A percentile compares a stretch with the other conserved stretches of the same genome.
These are phyloP conservation scores for Anolis apletophallus DNA, from an alignment of 2,797 vertebrate species.

Conservation along the genomic window DNA sequence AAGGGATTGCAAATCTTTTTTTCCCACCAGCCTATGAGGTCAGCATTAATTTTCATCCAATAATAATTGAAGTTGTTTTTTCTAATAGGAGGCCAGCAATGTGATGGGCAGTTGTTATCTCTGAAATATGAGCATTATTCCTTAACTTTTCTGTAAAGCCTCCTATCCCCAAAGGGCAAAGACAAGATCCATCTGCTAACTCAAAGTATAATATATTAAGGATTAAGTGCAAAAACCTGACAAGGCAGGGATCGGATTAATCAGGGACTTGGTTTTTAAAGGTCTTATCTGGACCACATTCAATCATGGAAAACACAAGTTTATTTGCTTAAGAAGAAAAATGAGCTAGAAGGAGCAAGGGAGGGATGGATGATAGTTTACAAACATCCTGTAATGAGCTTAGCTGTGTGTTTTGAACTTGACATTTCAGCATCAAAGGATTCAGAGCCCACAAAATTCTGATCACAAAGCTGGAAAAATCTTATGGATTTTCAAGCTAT, in stretches of 20 bases:
- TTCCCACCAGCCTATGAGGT: slow-evolving; percentile 2
- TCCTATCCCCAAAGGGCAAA: not conserved
- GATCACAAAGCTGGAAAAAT: not conserved
- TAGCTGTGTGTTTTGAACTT: not conserved
- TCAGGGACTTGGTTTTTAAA: slow-evolving; percentile 37
- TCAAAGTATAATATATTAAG: slow-evolving; percentile 38
- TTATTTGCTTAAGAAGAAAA: slow-evolving; percentile 14
- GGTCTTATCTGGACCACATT: slow-evolving; percentile 17
- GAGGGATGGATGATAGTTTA: not conserved
- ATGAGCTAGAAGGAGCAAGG: not conserved
- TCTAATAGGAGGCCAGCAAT: slow-evolving; percentile 8
- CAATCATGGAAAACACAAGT: not conserved
- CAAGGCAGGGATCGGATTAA: slow-evolving; percentile 11
- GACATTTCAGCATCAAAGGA: not conserved
- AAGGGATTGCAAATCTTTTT: not conserved
- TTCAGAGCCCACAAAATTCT: not conserved
- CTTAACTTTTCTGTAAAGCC: not conserved
- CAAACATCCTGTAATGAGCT: not conserved
- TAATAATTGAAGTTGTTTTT: slow-evolving; percentile 18
- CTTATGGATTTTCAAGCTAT: slow-evolving; percentile 10
- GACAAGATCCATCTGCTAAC: slow-evolving; percentile 16
- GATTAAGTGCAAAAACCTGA: slow-evolving; percentile 31
- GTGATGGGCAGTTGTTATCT: slow-evolving; percentile 15
- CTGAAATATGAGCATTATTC: not conserved
- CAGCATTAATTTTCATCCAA: slow-evolving; percentile 27